A percentile compares a stretch with the other conserved stretches of the same genome.
Conservation (phyloP, 1,140 invertebrate species). For the Habropoda laboriosa region DNA sequence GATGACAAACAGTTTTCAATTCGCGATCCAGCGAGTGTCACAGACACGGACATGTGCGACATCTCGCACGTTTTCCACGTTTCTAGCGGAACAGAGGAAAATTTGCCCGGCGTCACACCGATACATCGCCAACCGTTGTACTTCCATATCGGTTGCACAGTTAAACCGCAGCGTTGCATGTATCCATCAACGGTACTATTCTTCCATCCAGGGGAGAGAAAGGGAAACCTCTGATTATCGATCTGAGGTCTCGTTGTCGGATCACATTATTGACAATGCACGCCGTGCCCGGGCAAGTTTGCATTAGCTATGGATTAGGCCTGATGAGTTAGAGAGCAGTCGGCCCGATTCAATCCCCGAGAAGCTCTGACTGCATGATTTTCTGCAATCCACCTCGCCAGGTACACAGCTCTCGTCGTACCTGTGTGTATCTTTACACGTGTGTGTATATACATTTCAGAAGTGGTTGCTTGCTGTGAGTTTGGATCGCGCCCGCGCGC, state of each 20-base stretch:
- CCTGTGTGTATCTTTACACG: no score
- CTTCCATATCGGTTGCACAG: slow-evolving; percentile 9
- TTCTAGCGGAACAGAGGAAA: not conserved
- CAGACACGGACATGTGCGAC: not conserved
- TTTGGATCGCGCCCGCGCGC: not conserved
- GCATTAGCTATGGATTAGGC: slow-evolving; percentile 10
- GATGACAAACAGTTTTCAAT: not conserved
- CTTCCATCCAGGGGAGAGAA: not conserved
- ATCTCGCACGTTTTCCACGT: not conserved
- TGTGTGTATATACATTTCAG: no score
- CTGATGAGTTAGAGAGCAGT: slow-evolving; percentile 19
- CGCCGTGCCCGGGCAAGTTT: slow-evolving; percentile 1
- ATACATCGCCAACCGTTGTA: not conserved
- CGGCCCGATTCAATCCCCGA: not conserved
- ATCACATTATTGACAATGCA: slow-evolving; percentile 37
- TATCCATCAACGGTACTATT: not conserved
- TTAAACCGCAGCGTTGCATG: not conserved
- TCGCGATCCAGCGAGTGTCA: not conserved
- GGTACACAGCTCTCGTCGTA: no score
- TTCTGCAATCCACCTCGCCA: not conserved
- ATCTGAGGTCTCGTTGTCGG: not conserved
- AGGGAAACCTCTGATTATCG: slow-evolving; percentile 28
- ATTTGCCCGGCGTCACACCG: not conserved
- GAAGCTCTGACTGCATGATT: slow-evolving; percentile 11
- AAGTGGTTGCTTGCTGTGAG: not conserved